Evolutionary conservation across 2,113 vertebrate species (phyloP).

Genomic region (Mustela nigripes): DNA sequence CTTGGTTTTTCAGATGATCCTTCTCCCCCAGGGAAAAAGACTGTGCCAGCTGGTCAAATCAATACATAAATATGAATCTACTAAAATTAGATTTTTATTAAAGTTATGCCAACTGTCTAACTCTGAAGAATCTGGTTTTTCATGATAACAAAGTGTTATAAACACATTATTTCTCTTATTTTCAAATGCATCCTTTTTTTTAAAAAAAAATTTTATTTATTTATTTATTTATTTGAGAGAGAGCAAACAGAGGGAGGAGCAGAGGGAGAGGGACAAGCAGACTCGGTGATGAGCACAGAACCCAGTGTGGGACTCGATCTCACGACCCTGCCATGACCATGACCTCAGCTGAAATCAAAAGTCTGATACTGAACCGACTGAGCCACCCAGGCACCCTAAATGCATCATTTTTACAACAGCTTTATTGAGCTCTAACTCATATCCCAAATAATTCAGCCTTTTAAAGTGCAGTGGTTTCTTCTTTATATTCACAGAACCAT

Average conservation of each 20-base stretch:
- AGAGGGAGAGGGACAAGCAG: background rate
- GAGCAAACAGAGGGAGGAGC: background rate
- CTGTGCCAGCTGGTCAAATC: background rate
- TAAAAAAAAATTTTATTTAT: background rate
- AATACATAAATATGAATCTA: background rate
- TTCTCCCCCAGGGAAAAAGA: background rate
- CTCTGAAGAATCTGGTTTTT: background rate
- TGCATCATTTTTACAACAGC: background rate
- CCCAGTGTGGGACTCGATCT: background rate
- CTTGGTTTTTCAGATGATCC: background rate
- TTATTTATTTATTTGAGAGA: background rate
- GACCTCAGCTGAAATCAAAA: background rate
- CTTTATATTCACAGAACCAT: background rate
- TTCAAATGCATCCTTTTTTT: background rate
- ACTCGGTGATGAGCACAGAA: background rate
- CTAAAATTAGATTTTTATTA: background rate
- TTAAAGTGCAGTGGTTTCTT: background rate
- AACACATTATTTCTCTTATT: slow-evolving; percentile 25
- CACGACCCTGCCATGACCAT: background rate
- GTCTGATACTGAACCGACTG: background rate
- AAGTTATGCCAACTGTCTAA: background rate
- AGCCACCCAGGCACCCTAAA: background rate
- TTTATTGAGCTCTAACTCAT: background rate
- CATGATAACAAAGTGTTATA: background rate
- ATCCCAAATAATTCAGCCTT: slow-evolving; percentile 1